These are phyloP conservation scores for Cheilosia grossa DNA, from an alignment of 2,888 invertebrate species.

Conservation along the genomic window DNA sequence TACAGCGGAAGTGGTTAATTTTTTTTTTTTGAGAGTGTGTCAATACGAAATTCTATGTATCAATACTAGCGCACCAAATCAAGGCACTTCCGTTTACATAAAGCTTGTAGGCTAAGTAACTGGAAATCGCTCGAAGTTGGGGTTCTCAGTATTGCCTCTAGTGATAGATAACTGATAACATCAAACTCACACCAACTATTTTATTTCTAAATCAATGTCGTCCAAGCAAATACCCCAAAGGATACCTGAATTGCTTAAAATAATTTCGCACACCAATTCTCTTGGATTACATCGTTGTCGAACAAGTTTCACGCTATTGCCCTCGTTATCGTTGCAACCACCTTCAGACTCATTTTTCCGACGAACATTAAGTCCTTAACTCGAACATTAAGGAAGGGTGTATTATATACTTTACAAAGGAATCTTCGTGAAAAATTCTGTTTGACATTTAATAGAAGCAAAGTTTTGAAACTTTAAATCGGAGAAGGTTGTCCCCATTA, in stretches of 20 bases:
- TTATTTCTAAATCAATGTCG: background rate
- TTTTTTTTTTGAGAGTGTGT: no score
- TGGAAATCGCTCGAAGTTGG: no score
- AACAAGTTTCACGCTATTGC: background rate
- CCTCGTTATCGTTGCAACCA: slow-evolving; percentile 3
- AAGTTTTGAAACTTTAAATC: slow-evolving; percentile 9
- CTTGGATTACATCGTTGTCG: background rate
- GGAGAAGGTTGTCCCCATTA: background rate
- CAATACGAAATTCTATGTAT: no score
- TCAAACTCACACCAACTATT: no score
- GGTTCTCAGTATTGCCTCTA: no score
- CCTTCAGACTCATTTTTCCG: no score
- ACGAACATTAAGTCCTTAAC: background rate
- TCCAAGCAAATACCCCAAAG: background rate
- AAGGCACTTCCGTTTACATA: no score
- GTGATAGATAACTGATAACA: no score
- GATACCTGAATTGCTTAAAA: background rate
- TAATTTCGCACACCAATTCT: background rate
- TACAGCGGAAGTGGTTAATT: no score
- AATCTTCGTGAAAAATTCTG: background rate
- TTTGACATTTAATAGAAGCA: slow-evolving; percentile 5
- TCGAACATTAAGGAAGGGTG: background rate
- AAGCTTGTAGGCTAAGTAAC: no score
- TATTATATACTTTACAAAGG: background rate
- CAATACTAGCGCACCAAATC: no score